Evolutionary conservation across 2,113 vertebrate species (phyloP), one percentile per base, ranked within the genome.

Genomic region (Apodemus sylvaticus): DNA sequence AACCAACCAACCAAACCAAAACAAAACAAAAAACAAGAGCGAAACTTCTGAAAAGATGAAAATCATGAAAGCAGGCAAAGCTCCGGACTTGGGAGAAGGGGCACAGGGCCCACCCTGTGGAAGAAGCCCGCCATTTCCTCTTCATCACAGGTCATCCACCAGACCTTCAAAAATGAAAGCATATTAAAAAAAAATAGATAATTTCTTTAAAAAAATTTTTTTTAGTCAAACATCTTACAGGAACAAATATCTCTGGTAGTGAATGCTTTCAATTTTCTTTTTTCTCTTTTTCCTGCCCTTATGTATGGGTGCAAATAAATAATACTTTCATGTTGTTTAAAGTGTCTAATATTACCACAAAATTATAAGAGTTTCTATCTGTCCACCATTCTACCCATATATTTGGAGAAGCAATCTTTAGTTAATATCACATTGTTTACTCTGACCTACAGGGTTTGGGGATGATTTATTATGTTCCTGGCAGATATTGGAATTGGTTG

Each of bases 11-110:
- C 45, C 45, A 48, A 48, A 48, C 45, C 3, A 48, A 48, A 48
- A 48, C 45, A 48, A 48, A 48, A 48, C 45, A 48, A 48, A 48
- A 48, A 48, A 48, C 45, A 48, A 48, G 45, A 4, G 39, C 1
- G 12, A 66, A 74, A n/a, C 51, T 39, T 39, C 76, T 29, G 17
- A 9, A 20, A 51, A 66, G 55, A 48, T 48, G 45, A 77, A 60
- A 60, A 20, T 19, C 2, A 19, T 0, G 0, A 24, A 7, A 39
- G 66, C 53, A 19, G 34, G n/a, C 17, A 10, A 51, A 60, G 0
- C 42, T 42, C 66, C 17, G 81, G 17, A 20, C 14, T 5, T 24
- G 58, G 42, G 8, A 19, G 51, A 51, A 1, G 51, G 48, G 24
- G n/a, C n/a, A n/a, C n/a, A n/a, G n/a, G n/a, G n/a, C n/a, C n/a